Evolutionary conservation across 35 echinoderm and acorn worm genomes (phyloP).

Genomic region (Nesometra sesokonis): DNA sequence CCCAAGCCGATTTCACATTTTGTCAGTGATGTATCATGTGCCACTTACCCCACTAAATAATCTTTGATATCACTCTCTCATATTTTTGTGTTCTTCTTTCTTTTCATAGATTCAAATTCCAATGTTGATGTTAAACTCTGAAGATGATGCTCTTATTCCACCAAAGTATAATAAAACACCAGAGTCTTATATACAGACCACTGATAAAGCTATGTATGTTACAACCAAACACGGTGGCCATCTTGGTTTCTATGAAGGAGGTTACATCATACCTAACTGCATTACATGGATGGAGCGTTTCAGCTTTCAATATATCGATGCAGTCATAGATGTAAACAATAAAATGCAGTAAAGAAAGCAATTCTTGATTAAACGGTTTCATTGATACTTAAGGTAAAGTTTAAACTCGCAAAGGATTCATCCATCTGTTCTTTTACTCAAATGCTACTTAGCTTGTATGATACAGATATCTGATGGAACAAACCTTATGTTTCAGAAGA

Average conservation of each 20-base stretch:
- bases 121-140: constrained; percentile 67
- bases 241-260: constrained; percentile 96
- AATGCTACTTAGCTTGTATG: too few relatives aligned
- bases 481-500: too few relatives aligned
- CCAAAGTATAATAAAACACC: constrained; percentile 42
- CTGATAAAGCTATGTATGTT: constrained; percentile 56
- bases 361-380: too few relatives aligned
- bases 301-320: constrained; percentile 49
- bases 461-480: too few relatives aligned
- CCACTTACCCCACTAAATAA: too few relatives aligned
- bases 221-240: constrained; percentile 98
- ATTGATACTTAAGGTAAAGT: too few relatives aligned
- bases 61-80: too few relatives aligned
- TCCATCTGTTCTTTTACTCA: too few relatives aligned
- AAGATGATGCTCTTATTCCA: constrained; percentile 78
- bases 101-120: constrained; percentile 69
- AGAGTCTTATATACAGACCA: constrained; percentile 41
- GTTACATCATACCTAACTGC: constrained; percentile 56
- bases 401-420: too few relatives aligned
- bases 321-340: constrained; percentile 47
- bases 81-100: neutral
- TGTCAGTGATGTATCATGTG: too few relatives aligned
- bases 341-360: neutral
- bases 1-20: too few relatives aligned
- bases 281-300: constrained; percentile 77